Base-by-base conservation (phyloP, 2,888 invertebrate genomes). In the Crossocerus cetratus region DNA sequence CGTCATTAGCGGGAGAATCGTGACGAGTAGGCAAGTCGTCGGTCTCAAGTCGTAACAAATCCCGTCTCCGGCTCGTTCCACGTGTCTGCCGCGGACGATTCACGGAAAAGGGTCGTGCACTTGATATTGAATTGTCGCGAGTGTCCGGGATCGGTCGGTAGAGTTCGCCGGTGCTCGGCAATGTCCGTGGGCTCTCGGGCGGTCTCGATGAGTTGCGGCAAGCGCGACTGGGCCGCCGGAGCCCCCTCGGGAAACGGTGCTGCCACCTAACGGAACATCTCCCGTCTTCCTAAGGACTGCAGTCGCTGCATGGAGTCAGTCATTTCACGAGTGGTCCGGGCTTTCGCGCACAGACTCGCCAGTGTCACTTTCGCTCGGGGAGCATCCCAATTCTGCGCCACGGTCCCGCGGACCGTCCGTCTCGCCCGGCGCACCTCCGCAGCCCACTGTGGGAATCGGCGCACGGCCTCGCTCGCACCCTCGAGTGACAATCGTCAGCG, bases 271-370 rank as follows among this genome's bases (percentile, higher is more conserved):
- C 76, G 88, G 81, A 66, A 72, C 65, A 71, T 56, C 65, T 70
- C 78, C 72, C 79, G 74, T 83, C 78, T 74, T 81, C 69, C 76
- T 76, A 72, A 77, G 75, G 81, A 81, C 82, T 84, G 85, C 84
- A 83, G 84, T 88, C 84, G 86, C 85, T 83, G 85, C 85, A 83
- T 85, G 83, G 81, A 87, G 84, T 88, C 88, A 88, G 89, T 89
- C 85, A 86, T 88, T 88, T 87, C 84, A 86, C 85, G 86, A 86
- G 83, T 85, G 84, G 82, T 86, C 86, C 84, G 87, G 83, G 83
- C 81, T 32, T 86, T 80, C 49, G 83, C 78, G 83, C 81, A 81
- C 79, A 69, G 72, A 74, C 72, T 80, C 74, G 71, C 65, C 70
- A 74, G 74, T 74, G 80, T 77, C 77, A 80, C 76, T 64, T 60